Conservation (phyloP, 2,797 vertebrate species). For the Selene dorsalis region DNA sequence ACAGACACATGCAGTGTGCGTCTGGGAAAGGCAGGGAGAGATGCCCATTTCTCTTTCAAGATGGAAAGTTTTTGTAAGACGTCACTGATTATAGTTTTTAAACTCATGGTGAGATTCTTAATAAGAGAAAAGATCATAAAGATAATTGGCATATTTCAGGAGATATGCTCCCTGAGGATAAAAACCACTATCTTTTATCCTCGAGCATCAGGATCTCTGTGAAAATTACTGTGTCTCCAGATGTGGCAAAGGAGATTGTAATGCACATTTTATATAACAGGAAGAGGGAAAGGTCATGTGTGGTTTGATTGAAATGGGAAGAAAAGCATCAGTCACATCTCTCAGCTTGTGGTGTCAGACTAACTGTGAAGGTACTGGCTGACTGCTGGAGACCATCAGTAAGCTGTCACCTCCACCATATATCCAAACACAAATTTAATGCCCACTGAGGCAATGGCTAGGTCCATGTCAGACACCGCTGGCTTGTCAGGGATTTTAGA, state of each 20-base stretch:
- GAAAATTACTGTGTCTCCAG: conserved; percentile 20
- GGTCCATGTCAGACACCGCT: conserved; percentile 36
- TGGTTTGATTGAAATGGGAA: conserved; percentile 61
- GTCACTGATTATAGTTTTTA: conserved; percentile 19
- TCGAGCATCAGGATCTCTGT: background rate
- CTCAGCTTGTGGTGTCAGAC: conserved; percentile 58
- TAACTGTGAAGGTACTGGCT: conserved; percentile 46
- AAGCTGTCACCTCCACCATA: conserved; percentile 67
- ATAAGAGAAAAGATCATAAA: conserved; percentile 19
- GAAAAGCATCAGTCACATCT: conserved; percentile 69
- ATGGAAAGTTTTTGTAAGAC: conserved; percentile 16
- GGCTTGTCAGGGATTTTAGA: conserved; percentile 35
- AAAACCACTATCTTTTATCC: conserved; percentile 5
- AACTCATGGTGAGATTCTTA: conserved; percentile 20
- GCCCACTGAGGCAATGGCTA: conserved; percentile 47
- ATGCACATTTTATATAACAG: conserved; percentile 45
- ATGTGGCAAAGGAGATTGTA: conserved; percentile 21
- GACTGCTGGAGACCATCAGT: conserved; percentile 65
- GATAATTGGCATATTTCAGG: conserved; percentile 14
- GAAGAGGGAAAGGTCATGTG: conserved; percentile 51
- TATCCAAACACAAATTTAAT: conserved; percentile 66
- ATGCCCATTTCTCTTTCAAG: conserved; percentile 26
- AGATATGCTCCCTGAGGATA: background rate
- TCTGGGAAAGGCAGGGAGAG: conserved; percentile 21
- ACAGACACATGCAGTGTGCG: conserved; percentile 40